A percentile compares a stretch with the other conserved stretches of the same genome.
phyloP scores from a whole-genome alignment of 1,140 invertebrate genomes.

The Philaenus spumarius region DNA sequence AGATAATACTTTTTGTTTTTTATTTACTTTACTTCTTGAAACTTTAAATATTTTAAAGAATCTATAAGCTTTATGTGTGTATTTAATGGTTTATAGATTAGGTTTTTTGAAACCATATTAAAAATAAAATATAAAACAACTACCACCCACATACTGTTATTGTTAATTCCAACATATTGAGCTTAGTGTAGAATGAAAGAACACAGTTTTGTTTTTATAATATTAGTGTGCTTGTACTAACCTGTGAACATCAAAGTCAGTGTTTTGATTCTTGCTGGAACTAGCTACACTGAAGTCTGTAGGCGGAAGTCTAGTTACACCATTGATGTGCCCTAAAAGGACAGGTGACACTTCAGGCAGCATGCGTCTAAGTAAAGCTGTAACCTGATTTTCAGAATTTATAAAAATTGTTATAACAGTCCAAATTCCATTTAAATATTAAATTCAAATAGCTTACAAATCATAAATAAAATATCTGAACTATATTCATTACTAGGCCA shows the following conservation, averaged over 20 bases:
- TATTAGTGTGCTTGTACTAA: slow-evolving; percentile 15
- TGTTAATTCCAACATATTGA: too few relatives aligned
- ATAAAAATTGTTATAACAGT: not conserved
- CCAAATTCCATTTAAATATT: too few relatives aligned
- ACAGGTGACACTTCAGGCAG: slow-evolving; percentile 73
- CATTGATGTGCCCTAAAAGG: slow-evolving; percentile 56
- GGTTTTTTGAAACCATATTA: too few relatives aligned
- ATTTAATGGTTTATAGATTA: too few relatives aligned
- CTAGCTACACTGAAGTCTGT: slow-evolving; percentile 68
- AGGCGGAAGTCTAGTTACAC: slow-evolving; percentile 61
- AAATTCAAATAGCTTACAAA: too few relatives aligned
- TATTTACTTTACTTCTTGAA: not conserved
- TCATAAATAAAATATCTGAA: too few relatives aligned
- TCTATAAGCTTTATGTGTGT: too few relatives aligned
- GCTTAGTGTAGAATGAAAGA: too few relatives aligned
- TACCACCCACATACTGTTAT: too few relatives aligned
- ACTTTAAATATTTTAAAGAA: slow-evolving; percentile 30
- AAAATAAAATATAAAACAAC: too few relatives aligned
- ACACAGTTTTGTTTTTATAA: too few relatives aligned
- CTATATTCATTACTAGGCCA: too few relatives aligned
- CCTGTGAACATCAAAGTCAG: slow-evolving; percentile 55
- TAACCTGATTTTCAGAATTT: slow-evolving; percentile 47
- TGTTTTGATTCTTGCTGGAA: slow-evolving; percentile 40
- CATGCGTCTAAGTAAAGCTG: slow-evolving; percentile 68
- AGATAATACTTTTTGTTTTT: not conserved